phyloP scores from a whole-genome alignment of 2,113 vertebrate genomes.

The Pipra filicauda region DNA sequence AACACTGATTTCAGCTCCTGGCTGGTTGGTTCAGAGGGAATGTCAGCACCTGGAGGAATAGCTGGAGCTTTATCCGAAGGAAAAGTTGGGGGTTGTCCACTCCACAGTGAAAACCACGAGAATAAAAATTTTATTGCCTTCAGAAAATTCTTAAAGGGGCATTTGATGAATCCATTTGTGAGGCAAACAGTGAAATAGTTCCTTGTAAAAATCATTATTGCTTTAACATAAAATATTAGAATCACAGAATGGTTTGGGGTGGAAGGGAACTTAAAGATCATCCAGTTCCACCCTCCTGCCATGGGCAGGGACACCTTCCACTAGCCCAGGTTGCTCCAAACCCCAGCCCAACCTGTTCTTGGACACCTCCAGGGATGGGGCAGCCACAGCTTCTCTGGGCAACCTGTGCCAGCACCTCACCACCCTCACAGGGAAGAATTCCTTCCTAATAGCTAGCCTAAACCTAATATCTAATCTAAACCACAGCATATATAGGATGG shows the following conservation, averaged over 20 bases:
- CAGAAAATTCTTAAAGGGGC: not conserved
- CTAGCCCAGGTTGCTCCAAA: not conserved
- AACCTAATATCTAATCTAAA: not conserved
- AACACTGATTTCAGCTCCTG: not conserved
- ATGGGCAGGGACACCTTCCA: not conserved
- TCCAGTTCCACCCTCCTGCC: not conserved
- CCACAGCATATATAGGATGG: not conserved
- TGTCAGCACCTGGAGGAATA: not conserved
- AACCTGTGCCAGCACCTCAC: not conserved
- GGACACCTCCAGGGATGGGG: not conserved
- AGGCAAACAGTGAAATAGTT: not conserved
- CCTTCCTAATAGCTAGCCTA: not conserved
- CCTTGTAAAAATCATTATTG: not conserved
- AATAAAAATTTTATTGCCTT: not conserved
- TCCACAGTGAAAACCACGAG: not conserved
- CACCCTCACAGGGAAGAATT: not conserved
- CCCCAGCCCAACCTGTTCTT: accelerated
- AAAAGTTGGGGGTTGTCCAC: not conserved
- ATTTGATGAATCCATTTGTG: not conserved
- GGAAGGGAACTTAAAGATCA: not conserved
- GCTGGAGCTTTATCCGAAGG: not conserved
- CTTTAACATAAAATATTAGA: not conserved
- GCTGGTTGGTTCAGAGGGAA: not conserved
- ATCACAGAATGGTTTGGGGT: not conserved
- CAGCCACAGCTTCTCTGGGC: not conserved